Evolutionary conservation across 2,888 invertebrate genomes (phyloP).

Genomic region (Orthosia gracilis): DNA sequence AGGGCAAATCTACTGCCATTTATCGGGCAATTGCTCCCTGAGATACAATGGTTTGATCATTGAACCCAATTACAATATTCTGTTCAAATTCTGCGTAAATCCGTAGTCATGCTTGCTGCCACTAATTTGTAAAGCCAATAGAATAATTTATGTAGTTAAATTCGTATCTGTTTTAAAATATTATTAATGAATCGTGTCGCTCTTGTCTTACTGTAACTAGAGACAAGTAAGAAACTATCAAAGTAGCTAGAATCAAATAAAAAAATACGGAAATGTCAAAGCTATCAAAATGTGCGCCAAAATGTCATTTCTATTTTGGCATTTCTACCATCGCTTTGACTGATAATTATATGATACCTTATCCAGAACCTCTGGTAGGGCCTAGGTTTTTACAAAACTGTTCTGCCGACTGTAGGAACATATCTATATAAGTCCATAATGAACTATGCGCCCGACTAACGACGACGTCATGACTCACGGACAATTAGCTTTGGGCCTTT

Average conservation of each 20-base stretch:
- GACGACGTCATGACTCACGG: conserved; percentile 81
- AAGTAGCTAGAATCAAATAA: no score
- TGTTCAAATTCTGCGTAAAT: not conserved
- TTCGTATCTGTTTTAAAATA: not conserved
- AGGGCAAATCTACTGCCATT: conserved; percentile 10
- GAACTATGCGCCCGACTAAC: conserved; percentile 79
- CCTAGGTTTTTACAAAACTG: not conserved
- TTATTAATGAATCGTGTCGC: not conserved
- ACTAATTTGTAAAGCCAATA: not conserved
- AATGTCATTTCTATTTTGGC: no score
- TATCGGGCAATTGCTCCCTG: conserved; percentile 9
- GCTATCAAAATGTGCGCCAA: no score
- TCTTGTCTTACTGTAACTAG: not conserved
- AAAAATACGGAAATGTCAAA: no score
- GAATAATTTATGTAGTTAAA: not conserved
- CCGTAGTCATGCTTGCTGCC: not conserved
- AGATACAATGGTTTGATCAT: conserved; percentile 23
- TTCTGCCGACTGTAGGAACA: conserved; percentile 29
- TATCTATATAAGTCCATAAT: conserved; percentile 66
- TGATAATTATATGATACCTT: no score
- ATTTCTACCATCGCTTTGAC: no score
- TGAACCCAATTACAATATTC: conserved; percentile 23
- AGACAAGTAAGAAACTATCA: no score
- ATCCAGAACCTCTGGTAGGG: no score
- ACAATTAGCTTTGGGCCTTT: conserved; percentile 85